Evolutionary conservation across 1,140 invertebrate genomes (phyloP), one percentile per base, ranked within the genome.

Genomic region (Conus betulinus): DNA sequence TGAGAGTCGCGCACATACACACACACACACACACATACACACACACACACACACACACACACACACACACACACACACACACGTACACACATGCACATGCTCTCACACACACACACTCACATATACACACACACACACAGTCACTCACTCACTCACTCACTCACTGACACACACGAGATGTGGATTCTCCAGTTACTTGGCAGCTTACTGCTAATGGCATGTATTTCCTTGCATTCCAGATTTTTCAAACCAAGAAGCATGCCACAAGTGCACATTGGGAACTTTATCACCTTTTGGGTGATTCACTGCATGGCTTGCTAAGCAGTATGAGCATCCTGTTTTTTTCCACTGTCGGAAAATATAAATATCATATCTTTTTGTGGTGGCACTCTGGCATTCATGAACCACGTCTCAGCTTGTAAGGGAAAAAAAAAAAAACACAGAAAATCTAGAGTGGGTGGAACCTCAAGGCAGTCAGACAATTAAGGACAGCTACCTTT

Each of bases 31-130:
- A 20, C 71, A 74, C 71, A 74, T 6, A 74, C 71, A 74, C 71
- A 74, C 71, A 74, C 71, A 74, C 71, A 74, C 71, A 74, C 71
- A 74, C 71, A 74, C 71, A 74, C 71, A 74, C 71, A 74, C 71
- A 74, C 71, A 74, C 71, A 74, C 71, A 74, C 71, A 74, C 71
- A 74, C 71, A 74, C 71, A 74, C 71, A 74, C 71, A 74, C 71
- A 74, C 71, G 7, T 6, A 74, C 71, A n/a, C 71, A 74, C 71
- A n/a, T 6, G 7, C 71, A 74, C 71, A 74, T n/a, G n/a, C n/a
- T n/a, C 71, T 5, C 39, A 39, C 39, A 39, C 39, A 39, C 39
- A 39, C 39, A 39, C 39, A 39, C 39, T 1, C 39, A 39, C 39
- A 39, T 3, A 39, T 3, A 39, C 39, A 39, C 39, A 39, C 39